Evolutionary conservation across 2,113 vertebrate genomes (phyloP).

Genomic region (Nerophis lumbriciformis): DNA sequence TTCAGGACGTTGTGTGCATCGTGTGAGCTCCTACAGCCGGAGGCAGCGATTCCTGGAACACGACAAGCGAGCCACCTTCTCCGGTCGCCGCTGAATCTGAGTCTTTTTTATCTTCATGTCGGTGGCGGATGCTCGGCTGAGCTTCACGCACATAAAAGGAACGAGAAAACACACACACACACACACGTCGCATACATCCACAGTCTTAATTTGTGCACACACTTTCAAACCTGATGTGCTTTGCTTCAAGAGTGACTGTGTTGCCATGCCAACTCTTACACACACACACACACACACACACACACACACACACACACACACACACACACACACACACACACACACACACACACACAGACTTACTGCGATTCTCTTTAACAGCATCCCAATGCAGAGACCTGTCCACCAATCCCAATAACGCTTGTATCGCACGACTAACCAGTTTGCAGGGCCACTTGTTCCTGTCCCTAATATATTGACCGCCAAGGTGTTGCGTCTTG

Average conservation of each 20-base stretch:
- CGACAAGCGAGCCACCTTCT: slow-evolving; percentile 14
- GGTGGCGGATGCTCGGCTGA: slow-evolving; percentile 30
- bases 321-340: neutral
- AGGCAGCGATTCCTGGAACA: slow-evolving; percentile 41
- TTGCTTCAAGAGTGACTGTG: slow-evolving; percentile 58
- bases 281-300: neutral
- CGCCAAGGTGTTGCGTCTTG: no score
- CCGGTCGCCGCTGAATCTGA: slow-evolving; percentile 44
- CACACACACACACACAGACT: neutral
- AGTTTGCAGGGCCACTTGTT: no score
- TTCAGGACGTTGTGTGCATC: slow-evolving; percentile 15
- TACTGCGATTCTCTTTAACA: slow-evolving; percentile 55
- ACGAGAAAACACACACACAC: slow-evolving; percentile 17
- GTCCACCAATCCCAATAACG: slow-evolving; percentile 61
- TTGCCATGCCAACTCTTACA: slow-evolving; percentile 61
- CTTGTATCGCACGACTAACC: slow-evolving; percentile 18
- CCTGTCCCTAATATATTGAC: no score
- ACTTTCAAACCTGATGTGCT: slow-evolving; percentile 58
- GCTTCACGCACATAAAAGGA: slow-evolving; percentile 13
- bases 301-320: neutral
- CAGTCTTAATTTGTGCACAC: slow-evolving; percentile 44
- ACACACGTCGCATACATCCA: slow-evolving; percentile 31
- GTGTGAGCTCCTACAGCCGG: slow-evolving; percentile 33
- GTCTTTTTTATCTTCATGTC: slow-evolving; percentile 42
- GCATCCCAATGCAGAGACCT: slow-evolving; percentile 62